Evolutionary conservation across 1,140 invertebrate genomes (phyloP).

Genomic region (Streblospio benedicti): DNA sequence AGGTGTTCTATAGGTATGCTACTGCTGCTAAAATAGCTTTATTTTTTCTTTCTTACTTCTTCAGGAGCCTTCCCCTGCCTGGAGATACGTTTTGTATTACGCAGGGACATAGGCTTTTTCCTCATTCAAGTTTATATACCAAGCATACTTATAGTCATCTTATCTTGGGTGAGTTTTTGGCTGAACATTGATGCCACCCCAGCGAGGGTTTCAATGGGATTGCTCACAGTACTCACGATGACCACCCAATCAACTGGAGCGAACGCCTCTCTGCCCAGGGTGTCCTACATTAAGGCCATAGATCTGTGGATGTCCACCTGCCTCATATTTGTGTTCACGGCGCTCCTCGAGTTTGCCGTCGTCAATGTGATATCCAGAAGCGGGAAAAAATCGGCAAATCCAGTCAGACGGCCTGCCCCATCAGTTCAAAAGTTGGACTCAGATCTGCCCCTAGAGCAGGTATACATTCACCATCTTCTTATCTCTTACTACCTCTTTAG

Average conservation of each 20-base stretch:
- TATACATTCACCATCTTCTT: no score
- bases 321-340: constrained; percentile 74
- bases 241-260: constrained; percentile 24
- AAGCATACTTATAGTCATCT: constrained; percentile 80
- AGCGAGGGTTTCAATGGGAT: constrained; percentile 46
- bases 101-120: constrained; percentile 64
- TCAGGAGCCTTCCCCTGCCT: constrained; percentile 36
- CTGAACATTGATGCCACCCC: constrained; percentile 54
- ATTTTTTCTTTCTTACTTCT: not conserved
- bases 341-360: constrained; percentile 71
- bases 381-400: not conserved
- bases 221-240: constrained; percentile 34
- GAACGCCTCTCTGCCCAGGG: constrained; percentile 9
- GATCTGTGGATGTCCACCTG: constrained; percentile 79
- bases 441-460: not conserved
- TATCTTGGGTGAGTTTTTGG: constrained; percentile 93
- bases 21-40: no score
- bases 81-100: constrained; percentile 73
- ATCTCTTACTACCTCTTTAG: no score
- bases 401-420: not conserved
- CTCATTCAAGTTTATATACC: constrained; percentile 82
- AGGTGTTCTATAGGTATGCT: no score
- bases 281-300: constrained; percentile 57
- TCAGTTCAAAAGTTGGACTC: not conserved
- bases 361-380: constrained; percentile 46